Base-by-base conservation (phyloP, 2,888 invertebrate species). In the Ornithoptera priamus region DNA sequence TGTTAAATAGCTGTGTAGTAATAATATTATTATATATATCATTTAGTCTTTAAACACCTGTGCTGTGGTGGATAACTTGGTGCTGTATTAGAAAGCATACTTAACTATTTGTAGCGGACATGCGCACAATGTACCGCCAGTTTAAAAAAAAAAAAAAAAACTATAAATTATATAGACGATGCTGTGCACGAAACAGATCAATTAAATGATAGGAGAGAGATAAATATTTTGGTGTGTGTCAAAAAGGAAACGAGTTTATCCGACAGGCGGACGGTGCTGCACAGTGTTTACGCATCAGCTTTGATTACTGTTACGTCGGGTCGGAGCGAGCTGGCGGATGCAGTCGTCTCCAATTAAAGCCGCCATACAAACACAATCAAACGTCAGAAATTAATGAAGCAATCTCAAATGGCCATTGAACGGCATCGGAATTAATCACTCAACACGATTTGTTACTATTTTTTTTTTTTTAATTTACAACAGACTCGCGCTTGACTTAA, bases 361-460 rank as follows among this genome's bases (percentile, higher is more conserved):
- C 42, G 58, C 53, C 53, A 56, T 64, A 64, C 68, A 69, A 69
- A 69, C 22, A 69, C 64, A 64, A 64, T 69, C 39, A 65, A 65
- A 68, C 12, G 53, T 39, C 46, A 50, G 39, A 60, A 69, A 69
- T 65, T 64, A 65, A 69, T 69, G 64, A 53, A 64, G 59, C 68
- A 50, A 59, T 60, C 64, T 69, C 39, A 60, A 42, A 56, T 63
- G 68, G 20, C 36, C 62, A 59, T n/a, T 50, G n/a, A 60, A 4
- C 50, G 58, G 56, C 64, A 60, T 64, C 68, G 56, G 60, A 64
- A 69, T 69, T 64, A 64, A 69, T 69, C 65, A 64, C 57, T 46
- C 58, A 46, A 62, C 57, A 68, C 68, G 63, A 68, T 68, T 68
- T 63, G 68, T 68, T 68, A 68, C 30, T 58, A 62, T 39, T 61